A percentile compares a stretch with the other conserved stretches of the same genome.
phyloP scores from a whole-genome alignment of 2,797 vertebrate genomes.

The Clarias fuscus region DNA sequence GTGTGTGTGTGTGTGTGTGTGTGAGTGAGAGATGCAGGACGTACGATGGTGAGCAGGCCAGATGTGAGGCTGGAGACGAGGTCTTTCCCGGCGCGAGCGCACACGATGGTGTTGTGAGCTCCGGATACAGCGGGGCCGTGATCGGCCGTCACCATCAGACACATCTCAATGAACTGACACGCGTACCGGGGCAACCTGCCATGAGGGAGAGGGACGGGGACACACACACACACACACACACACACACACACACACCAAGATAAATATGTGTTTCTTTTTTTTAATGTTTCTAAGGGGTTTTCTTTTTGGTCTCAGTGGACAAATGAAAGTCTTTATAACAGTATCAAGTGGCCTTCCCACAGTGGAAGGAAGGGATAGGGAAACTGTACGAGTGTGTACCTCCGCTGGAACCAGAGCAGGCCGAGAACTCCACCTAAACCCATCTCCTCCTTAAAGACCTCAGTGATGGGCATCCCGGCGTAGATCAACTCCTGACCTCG shows the following conservation, averaged over 20 bases:
- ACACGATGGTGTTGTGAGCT: constrained; percentile 98
- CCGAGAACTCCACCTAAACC: constrained; percentile 95
- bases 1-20: not conserved
- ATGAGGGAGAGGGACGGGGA: not conserved
- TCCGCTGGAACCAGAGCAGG: constrained; percentile 97
- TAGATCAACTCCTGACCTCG: constrained; percentile 97
- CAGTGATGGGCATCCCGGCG: constrained; percentile 97
- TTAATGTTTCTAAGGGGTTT: not conserved
- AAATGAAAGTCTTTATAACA: not conserved
- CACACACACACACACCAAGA: constrained; percentile 10
- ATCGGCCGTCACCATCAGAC: constrained; percentile 97
- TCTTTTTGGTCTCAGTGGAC: no score
- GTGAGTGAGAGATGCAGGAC: constrained; percentile 52
- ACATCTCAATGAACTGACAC: constrained; percentile 99
- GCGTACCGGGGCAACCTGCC: constrained; percentile 89
- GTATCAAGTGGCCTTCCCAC: not conserved
- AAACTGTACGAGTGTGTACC: constrained; percentile 66
- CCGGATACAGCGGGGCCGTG: constrained; percentile 95
- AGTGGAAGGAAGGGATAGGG: not conserved
- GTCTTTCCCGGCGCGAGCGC: constrained; percentile 95
- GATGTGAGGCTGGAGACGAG: constrained; percentile 97
- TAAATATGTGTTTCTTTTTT: not conserved
- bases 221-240: constrained; percentile 12
- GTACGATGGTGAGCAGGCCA: constrained; percentile 94
- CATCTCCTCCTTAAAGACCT: constrained; percentile 97